These are phyloP conservation scores for Semotilus atromaculatus DNA, from an alignment of 2,797 vertebrate genomes.

Conservation along the genomic window DNA sequence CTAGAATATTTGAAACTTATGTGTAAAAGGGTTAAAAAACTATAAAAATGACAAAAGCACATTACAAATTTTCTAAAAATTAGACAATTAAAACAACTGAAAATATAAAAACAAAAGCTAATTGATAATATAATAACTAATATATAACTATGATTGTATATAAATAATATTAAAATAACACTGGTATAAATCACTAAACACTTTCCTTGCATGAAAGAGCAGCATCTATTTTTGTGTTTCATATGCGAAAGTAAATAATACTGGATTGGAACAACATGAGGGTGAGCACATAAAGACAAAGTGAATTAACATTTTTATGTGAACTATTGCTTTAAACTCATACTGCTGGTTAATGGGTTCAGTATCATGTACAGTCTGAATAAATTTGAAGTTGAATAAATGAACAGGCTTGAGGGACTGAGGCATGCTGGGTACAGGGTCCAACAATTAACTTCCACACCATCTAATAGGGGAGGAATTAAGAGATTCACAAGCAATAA, in stretches of 20 bases:
- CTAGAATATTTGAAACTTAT: too few relatives aligned
- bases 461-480: neutral
- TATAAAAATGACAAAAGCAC: too few relatives aligned
- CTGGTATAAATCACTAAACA: too few relatives aligned
- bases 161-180: too few relatives aligned
- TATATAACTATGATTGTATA: too few relatives aligned
- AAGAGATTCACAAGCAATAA: neutral
- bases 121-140: too few relatives aligned
- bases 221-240: too few relatives aligned
- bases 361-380: neutral
- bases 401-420: neutral
- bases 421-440: conserved; percentile 25
- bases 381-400: neutral
- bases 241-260: neutral
- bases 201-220: too few relatives aligned
- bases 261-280: neutral
- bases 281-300: neutral
- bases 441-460: neutral
- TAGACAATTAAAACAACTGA: too few relatives aligned
- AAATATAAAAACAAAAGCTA: too few relatives aligned
- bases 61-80: too few relatives aligned
- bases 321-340: conserved; percentile 6
- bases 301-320: neutral
- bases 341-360: neutral
- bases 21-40: too few relatives aligned